A percentile compares a stretch with the other conserved stretches of the same genome.
Evolutionary conservation across 2,888 invertebrate genomes (phyloP).

Genomic region (Drosophila vallismaia): DNA sequence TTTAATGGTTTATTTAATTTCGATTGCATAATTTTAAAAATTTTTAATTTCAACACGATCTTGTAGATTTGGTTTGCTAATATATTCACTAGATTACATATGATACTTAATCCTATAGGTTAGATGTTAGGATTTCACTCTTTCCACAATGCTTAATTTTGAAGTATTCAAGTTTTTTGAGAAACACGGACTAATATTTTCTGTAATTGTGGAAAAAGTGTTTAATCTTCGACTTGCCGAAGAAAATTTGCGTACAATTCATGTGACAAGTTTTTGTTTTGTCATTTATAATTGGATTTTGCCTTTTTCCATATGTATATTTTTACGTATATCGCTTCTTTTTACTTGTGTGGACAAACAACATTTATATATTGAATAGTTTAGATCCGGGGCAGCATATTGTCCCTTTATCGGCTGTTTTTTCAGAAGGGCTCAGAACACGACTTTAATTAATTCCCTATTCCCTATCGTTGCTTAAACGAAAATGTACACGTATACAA

Average conservation of each 20-base stretch:
- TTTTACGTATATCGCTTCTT: conserved; percentile 44
- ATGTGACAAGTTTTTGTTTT: conserved; percentile 21
- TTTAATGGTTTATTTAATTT: conserved; percentile 20
- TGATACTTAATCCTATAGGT: conserved; percentile 30
- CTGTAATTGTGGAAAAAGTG: conserved; percentile 20
- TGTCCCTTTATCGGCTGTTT: conserved; percentile 3
- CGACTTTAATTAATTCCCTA: conserved; percentile 27
- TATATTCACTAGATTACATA: conserved; percentile 33
- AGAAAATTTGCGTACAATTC: neutral
- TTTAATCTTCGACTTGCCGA: conserved; percentile 23
- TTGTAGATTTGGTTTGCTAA: conserved; percentile 43
- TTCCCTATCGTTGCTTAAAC: conserved; percentile 51
- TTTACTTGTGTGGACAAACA: conserved; percentile 37
- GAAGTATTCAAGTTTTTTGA: neutral
- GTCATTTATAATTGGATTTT: conserved; percentile 1
- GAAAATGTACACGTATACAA: conserved; percentile 46
- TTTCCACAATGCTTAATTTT: conserved; percentile 1
- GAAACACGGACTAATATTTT: neutral
- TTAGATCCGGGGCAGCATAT: conserved; percentile 39
- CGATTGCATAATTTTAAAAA: conserved; percentile 42
- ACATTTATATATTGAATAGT: conserved; percentile 47
- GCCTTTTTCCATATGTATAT: conserved; percentile 20
- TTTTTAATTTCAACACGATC: conserved; percentile 38
- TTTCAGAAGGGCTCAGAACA: conserved; percentile 29
- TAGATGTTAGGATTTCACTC: conserved; percentile 13